Evolutionary conservation across 2,797 vertebrate genomes (phyloP), one percentile per base, ranked within the genome.

Genomic region (Hoplostethus atlanticus): DNA sequence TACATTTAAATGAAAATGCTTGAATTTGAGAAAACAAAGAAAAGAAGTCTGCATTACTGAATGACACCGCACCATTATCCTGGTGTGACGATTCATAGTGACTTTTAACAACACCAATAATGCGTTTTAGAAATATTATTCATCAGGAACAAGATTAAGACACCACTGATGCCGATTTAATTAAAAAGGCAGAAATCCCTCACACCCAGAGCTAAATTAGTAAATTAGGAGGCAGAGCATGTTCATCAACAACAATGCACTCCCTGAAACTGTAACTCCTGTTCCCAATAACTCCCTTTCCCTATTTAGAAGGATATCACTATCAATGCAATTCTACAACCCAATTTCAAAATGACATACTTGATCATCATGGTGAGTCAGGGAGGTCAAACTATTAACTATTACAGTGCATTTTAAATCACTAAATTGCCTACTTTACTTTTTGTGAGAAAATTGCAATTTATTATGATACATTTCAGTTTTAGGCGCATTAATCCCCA

Each of bases 131-230:
- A 74, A 61, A 68, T 77, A 81, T 77, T 74, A 83, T 58, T 71
- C 74, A 68, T 36, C 42, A 38, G 67, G 44, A 75, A 59, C 21
- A 9, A 84, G 67, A 84, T 79, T 72, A 79, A 74, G 53, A 79
- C 47, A 31, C 40, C 54, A 51, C 62, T 64, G 65, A 83, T 61
- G 53, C 44, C 46, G 68, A 47, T 77, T 73, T 79, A 81, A 86
- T 79, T 77, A 74, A 73, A 77, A 80, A 71, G 63, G 59, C 59
- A 79, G 36, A 82, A 77, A 79, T 71, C 62, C 40, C 56, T 71
- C 66, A 60, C 13, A 81, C 52, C 40, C 44, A 3, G 5, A 46
- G 62, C 51, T 67, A 72, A 85, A 80, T 73, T 69, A 71, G 64
- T 77, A 44, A 71, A 79, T 81, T 62, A 72, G 56, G 71, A 76